phyloP scores from a whole-genome alignment of 2,797 vertebrate genomes.

The Craterocephalus amniculus region DNA sequence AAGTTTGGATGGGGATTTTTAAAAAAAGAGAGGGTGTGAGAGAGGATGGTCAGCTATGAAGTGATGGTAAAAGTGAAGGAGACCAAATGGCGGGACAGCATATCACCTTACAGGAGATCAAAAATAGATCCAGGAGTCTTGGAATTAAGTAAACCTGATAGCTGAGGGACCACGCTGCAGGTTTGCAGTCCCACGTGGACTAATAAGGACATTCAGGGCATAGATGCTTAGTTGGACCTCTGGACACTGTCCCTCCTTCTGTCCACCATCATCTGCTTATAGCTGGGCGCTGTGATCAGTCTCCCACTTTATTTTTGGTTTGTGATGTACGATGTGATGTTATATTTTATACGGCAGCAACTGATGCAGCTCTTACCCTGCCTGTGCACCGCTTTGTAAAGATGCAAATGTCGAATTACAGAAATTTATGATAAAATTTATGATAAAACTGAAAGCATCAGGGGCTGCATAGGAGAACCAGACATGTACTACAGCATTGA shows the following conservation, averaged over 20 bases:
- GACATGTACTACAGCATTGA: not conserved
- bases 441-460: not conserved
- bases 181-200: slow-evolving; percentile 79
- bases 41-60: slow-evolving; percentile 58
- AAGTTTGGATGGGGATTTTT: slow-evolving; percentile 83
- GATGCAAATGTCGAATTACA: slow-evolving; percentile 25
- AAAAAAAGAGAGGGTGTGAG: slow-evolving; percentile 45
- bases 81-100: slow-evolving; percentile 64
- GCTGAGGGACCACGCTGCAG: slow-evolving; percentile 64
- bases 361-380: slow-evolving; percentile 58
- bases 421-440: slow-evolving; percentile 18
- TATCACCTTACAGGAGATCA: slow-evolving; percentile 83
- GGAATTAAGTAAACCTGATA: slow-evolving; percentile 85
- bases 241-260: slow-evolving; percentile 56
- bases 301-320: slow-evolving; percentile 79
- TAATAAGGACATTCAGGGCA: slow-evolving; percentile 85
- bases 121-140: slow-evolving; percentile 86
- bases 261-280: slow-evolving; percentile 52
- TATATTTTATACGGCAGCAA: slow-evolving; percentile 60
- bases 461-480: not conserved
- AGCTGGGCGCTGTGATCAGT: slow-evolving; percentile 30
- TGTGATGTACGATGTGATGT: slow-evolving; percentile 66
- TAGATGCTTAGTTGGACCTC: slow-evolving; percentile 67
- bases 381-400: slow-evolving; percentile 43
- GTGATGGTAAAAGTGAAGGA: slow-evolving; percentile 69